Evolutionary conservation across 2,113 vertebrate species (phyloP), one percentile per base, ranked within the genome.

Genomic region (Cyrtonyx montezumae): DNA sequence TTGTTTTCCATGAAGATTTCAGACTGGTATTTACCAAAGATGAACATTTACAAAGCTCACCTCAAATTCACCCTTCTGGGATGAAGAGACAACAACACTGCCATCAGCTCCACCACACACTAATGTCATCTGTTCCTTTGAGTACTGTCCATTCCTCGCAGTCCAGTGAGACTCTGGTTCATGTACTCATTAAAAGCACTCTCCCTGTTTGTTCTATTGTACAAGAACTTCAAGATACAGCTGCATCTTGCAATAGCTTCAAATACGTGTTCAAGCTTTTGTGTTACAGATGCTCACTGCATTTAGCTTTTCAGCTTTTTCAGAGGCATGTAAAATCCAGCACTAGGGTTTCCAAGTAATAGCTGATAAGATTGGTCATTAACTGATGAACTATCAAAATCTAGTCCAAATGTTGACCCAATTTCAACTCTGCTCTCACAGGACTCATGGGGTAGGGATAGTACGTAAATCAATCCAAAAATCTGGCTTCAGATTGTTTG

Each of bases 1-100:
- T 96, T 96, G 94, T 97, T 98, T 97, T 96, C 94, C 73, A 82
- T 84, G 42, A 91, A 95, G 86, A 96, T 87, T 96, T 94, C 74
- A 91, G 86, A 63, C 40, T 74, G 42, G 25, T 88, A 67, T 96
- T 96, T 96, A 97, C 69, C 87, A 91, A 96, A 95, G 83, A 85
- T 36, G 48, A 91, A 84, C 78, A 94, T 97, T 92, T 95, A 89
- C 69, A 96, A 91, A 71, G 46, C 53, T 91, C 71, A 73, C 92
- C 92, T 89, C 79, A 46, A 93, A 65, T 79, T 95, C 68, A 87
- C 66, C 84, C 32, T 97, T 93, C 62, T 48, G 51, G 74, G 92
- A 68, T 8, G 34, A 19, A 84, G 51, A 82, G 22, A 90, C 63
- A 62, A 61, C 43, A 77, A 32, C 53, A 59, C 8, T 55, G 15